These are phyloP conservation scores for Ateles fusciceps DNA, from an alignment of 2,797 vertebrate genomes.

Conservation along the genomic window DNA sequence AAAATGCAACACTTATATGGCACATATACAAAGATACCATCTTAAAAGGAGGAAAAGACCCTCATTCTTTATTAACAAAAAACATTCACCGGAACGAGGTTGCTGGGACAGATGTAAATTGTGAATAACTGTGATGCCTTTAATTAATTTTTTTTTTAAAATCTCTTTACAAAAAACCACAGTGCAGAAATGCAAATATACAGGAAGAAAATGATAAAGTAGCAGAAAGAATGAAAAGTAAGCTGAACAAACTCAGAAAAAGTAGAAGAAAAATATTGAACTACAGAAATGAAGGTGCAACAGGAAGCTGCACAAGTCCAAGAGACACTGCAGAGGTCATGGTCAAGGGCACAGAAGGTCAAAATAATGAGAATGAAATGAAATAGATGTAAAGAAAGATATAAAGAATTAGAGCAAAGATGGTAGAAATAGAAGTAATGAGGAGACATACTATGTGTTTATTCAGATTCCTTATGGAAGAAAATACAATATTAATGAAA, in stretches of 20 bases:
- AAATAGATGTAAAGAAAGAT: not conserved
- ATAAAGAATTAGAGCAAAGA: not conserved
- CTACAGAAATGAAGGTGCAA: not conserved
- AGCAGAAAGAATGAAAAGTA: not conserved
- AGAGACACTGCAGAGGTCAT: not conserved
- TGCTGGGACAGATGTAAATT: not conserved
- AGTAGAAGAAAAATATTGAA: not conserved
- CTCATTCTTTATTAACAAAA: not conserved
- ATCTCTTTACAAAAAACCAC: not conserved
- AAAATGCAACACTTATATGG: not conserved
- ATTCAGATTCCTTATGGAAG: conserved; percentile 11
- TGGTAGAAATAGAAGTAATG: not conserved
- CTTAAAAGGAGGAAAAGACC: not conserved
- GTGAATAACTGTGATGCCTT: not conserved
- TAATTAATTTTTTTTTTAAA: not conserved
- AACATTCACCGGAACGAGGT: not conserved
- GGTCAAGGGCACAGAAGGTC: not conserved
- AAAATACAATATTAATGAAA: conserved; percentile 19
- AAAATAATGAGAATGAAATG: not conserved
- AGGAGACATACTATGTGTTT: not conserved
- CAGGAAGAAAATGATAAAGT: not conserved
- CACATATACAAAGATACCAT: not conserved
- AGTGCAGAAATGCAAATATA: not conserved
- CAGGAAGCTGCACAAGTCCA: not conserved
- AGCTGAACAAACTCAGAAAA: not conserved